Evolutionary conservation across 1,140 invertebrate species (phyloP).

Genomic region (Cataglyphis hispanica): DNA sequence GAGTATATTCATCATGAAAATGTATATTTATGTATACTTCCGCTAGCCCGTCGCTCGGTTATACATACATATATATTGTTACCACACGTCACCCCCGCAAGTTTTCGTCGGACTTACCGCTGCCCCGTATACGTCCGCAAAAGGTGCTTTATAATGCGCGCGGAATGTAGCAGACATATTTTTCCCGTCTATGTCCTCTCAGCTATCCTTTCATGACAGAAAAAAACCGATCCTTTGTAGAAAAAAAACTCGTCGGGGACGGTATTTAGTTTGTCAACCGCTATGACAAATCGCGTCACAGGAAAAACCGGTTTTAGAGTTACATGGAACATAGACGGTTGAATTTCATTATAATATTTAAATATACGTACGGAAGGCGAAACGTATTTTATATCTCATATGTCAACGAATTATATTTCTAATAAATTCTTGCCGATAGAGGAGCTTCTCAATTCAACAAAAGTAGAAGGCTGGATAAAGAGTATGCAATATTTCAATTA

Average conservation of each 20-base stretch:
- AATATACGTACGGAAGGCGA: background rate
- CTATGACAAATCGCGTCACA: constrained; percentile 73
- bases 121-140: constrained; percentile 36
- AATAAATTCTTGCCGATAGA: background rate
- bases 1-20: constrained; percentile 78
- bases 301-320: constrained; percentile 43
- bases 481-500: background rate
- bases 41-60: constrained; percentile 47
- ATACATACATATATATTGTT: constrained; percentile 73
- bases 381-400: background rate
- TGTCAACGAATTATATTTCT: background rate
- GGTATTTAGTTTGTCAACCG: constrained; percentile 76
- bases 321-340: constrained; percentile 28
- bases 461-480: background rate
- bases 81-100: constrained; percentile 47
- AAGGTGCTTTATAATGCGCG: constrained; percentile 57
- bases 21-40: constrained; percentile 75
- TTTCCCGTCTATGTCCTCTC: constrained; percentile 40
- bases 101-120: constrained; percentile 57
- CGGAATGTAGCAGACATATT: constrained; percentile 65
- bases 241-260: constrained; percentile 72
- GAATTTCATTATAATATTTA: constrained; percentile 9
- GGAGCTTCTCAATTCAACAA: too few species aligned
- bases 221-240: constrained; percentile 52
- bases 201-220: constrained; percentile 29